A percentile compares a stretch with the other conserved stretches of the same genome.
phyloP scores from a whole-genome alignment of 2,113 vertebrate species.

The Hucho hucho region DNA sequence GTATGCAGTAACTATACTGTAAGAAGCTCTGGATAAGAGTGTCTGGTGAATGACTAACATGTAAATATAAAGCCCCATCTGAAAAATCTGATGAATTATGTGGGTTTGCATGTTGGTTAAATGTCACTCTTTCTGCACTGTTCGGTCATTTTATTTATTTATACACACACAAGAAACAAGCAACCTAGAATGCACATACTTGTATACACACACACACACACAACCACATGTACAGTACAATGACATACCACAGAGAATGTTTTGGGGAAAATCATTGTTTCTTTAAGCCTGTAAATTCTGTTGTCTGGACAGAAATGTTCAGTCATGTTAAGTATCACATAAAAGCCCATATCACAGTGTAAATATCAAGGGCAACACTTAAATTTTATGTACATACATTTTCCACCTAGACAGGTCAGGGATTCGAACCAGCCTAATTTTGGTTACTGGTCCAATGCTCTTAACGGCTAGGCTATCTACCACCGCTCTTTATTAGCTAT shows the following conservation, averaged over 20 bases:
- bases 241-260: not conserved
- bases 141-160: not conserved
- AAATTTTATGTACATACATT: too few relatives aligned
- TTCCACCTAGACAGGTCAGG: too few relatives aligned
- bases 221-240: constrained; percentile 3
- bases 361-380: not conserved
- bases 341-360: not conserved
- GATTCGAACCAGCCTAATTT: too few relatives aligned
- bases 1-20: too few relatives aligned
- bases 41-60: too few relatives aligned
- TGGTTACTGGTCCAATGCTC: too few relatives aligned
- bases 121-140: not conserved
- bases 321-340: not conserved
- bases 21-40: too few relatives aligned
- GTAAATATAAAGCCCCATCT: not conserved
- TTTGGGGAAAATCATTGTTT: not conserved
- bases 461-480: too few relatives aligned
- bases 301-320: too few relatives aligned
- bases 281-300: not conserved
- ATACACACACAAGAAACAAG: not conserved
- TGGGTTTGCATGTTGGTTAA: constrained; percentile 1
- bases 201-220: not conserved
- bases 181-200: not conserved
- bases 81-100: not conserved
- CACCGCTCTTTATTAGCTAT: too few relatives aligned